Evolutionary conservation across 2,113 vertebrate species (phyloP).

Genomic region (Pontoporia blainvillei): DNA sequence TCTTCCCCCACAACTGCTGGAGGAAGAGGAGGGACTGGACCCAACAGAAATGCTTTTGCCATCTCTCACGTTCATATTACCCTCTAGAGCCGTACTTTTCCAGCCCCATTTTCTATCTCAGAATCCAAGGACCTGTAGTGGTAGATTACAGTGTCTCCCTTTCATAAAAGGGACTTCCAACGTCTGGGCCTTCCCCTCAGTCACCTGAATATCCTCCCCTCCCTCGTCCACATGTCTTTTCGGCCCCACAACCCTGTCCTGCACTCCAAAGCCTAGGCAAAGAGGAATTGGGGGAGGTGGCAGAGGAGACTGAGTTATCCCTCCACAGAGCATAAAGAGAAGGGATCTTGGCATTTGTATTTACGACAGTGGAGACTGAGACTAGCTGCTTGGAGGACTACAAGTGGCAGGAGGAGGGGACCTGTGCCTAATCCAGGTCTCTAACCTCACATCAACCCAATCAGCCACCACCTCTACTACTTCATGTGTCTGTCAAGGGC

Average conservation of each 20-base stretch:
- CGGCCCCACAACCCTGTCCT: neutral
- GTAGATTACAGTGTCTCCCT: neutral
- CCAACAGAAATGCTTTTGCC: neutral
- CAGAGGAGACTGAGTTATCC: neutral
- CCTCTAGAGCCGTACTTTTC: neutral
- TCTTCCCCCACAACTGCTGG: neutral
- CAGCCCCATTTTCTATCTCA: neutral
- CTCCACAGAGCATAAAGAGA: neutral
- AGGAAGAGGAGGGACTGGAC: neutral
- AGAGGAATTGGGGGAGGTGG: neutral
- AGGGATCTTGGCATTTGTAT: neutral
- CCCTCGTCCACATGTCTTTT: neutral
- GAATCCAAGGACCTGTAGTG: neutral
- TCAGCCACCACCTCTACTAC: neutral
- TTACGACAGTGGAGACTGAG: neutral
- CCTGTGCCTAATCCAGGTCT: neutral
- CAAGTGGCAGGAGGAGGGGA: neutral
- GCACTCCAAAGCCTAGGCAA: neutral
- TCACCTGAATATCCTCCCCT: neutral
- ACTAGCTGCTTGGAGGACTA: neutral
- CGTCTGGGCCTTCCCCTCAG: neutral
- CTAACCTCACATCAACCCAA: neutral
- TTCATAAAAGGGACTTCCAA: neutral
- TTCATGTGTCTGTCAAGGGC: neutral
- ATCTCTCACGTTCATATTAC: neutral